Conservation (phyloP, 2,113 vertebrate species). For the Apodemus sylvaticus region DNA sequence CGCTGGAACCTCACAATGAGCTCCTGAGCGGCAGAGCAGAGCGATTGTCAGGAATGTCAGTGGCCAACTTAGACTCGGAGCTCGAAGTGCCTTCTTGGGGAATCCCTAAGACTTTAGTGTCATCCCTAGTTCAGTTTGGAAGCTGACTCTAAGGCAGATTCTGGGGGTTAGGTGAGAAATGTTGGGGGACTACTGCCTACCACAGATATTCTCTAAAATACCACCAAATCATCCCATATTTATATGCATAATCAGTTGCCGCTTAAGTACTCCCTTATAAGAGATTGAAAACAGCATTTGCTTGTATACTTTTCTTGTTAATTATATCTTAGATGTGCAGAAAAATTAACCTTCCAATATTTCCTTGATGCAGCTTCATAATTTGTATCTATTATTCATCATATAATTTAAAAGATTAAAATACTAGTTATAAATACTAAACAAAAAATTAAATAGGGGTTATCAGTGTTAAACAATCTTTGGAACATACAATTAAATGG, state of each 20-base stretch:
- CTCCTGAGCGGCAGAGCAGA: neutral
- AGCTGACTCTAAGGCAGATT: neutral
- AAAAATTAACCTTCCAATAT: neutral
- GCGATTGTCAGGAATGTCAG: neutral
- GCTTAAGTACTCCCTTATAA: neutral
- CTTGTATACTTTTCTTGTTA: neutral
- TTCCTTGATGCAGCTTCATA: neutral
- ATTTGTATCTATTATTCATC: slow-evolving; percentile 1
- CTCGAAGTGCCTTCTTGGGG: slow-evolving; percentile 44
- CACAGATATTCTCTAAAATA: neutral
- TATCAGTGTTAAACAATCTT: neutral
- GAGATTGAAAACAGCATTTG: neutral
- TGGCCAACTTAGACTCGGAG: slow-evolving; percentile 23
- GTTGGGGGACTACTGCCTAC: neutral
- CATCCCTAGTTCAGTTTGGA: neutral
- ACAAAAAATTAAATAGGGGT: neutral
- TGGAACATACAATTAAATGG: neutral
- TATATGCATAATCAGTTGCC: slow-evolving; percentile 11
- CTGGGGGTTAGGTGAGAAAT: neutral
- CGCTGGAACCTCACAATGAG: neutral
- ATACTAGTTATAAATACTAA: neutral
- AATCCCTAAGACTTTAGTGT: neutral
- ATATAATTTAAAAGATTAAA: neutral
- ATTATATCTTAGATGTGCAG: neutral
- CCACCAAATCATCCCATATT: neutral